Conservation (phyloP, 2,888 invertebrate species). For the Conistra vaccinii region DNA sequence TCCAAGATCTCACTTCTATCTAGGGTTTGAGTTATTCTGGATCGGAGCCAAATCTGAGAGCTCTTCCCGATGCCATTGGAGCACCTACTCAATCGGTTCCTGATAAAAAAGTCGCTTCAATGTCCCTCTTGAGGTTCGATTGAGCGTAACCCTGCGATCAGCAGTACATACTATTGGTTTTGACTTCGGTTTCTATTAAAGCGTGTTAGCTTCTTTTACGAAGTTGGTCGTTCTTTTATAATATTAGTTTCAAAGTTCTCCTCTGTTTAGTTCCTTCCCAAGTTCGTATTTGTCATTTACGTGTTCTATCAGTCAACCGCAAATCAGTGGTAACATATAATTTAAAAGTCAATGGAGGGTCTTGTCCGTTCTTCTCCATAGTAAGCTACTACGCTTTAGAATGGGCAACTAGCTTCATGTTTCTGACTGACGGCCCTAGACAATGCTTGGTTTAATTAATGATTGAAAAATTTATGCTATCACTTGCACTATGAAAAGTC, state of each 20-base stretch:
- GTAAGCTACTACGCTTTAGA: too few relatives aligned
- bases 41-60: constrained; percentile 55
- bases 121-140: constrained; percentile 17
- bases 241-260: background rate
- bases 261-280: background rate
- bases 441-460: too few relatives aligned
- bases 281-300: background rate
- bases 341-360: too few relatives aligned
- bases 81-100: constrained; percentile 50
- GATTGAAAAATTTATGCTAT: too few relatives aligned
- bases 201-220: background rate
- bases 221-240: background rate
- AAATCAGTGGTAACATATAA: background rate
- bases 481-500: background rate
- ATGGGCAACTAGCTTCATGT: too few relatives aligned
- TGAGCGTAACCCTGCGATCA: constrained; percentile 14
- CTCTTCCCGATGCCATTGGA: constrained; percentile 46
- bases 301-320: background rate
- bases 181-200: background rate
- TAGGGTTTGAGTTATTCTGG: constrained; percentile 53
- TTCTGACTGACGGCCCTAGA: too few relatives aligned
- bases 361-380: too few relatives aligned
- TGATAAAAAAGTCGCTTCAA: constrained; percentile 46
- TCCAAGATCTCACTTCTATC: constrained; percentile 51
- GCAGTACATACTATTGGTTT: constrained; percentile 14